Evolutionary conservation across 2,888 invertebrate genomes (phyloP).

Genomic region (Zele albiditarsus): DNA sequence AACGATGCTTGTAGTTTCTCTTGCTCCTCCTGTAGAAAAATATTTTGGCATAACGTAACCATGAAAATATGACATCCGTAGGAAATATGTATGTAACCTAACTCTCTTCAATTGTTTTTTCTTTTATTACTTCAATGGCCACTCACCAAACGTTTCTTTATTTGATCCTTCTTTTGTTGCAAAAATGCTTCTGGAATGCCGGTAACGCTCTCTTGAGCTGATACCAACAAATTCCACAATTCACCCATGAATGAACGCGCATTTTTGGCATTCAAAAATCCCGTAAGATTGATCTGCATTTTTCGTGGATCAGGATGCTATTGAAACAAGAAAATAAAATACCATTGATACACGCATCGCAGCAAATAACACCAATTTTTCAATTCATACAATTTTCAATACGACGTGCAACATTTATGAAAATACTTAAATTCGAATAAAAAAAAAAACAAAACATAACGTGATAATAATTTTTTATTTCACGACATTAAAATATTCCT

Average conservation of each 20-base stretch:
- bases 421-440: not conserved
- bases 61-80: not conserved
- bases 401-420: not conserved
- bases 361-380: not conserved
- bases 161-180: slow-evolving; percentile 97
- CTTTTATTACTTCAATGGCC: not conserved
- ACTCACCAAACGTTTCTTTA: slow-evolving; percentile 88
- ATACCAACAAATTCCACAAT: slow-evolving; percentile 94
- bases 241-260: slow-evolving; percentile 98
- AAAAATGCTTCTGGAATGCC: slow-evolving; percentile 97
- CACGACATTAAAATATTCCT: slow-evolving; percentile 36
- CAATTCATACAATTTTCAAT: not conserved
- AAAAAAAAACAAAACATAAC: slow-evolving; percentile 25
- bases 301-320: slow-evolving; percentile 97
- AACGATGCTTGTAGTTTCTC: slow-evolving; percentile 80
- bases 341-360: not conserved
- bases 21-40: slow-evolving; percentile 79
- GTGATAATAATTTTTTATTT: slow-evolving; percentile 4
- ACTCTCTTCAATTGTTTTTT: not conserved
- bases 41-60: not conserved
- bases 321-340: slow-evolving; percentile 48
- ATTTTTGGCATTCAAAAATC: slow-evolving; percentile 98
- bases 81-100: slow-evolving; percentile 12
- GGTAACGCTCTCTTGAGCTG: slow-evolving; percentile 95
- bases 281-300: slow-evolving; percentile 99